Evolutionary conservation across 2,797 vertebrate species (phyloP).

Genomic region (Danio aesculapii): DNA sequence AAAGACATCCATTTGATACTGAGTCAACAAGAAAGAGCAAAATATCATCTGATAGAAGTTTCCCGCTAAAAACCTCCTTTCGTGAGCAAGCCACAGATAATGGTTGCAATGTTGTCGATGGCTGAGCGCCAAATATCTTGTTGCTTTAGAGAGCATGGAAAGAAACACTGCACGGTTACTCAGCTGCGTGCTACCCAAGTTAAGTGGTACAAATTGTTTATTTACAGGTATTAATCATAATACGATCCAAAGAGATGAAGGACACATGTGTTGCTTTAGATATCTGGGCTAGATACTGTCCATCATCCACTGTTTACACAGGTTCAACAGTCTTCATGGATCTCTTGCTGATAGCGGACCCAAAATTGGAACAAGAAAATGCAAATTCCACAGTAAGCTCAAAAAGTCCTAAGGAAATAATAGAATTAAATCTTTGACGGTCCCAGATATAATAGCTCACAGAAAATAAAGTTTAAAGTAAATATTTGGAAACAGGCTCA

Average conservation of each 20-base stretch:
- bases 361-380: conserved; percentile 2
- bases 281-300: conserved; percentile 64
- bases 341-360: conserved; percentile 29
- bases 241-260: conserved; percentile 65
- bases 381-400: background rate
- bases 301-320: conserved; percentile 54
- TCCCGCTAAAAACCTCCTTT: conserved; percentile 64
- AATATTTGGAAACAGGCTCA: background rate
- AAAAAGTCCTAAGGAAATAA: background rate
- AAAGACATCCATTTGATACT: conserved; percentile 51
- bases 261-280: conserved; percentile 59
- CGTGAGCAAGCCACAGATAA: conserved; percentile 66
- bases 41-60: conserved; percentile 59
- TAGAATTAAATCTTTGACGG: background rate
- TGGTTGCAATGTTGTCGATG: conserved; percentile 73
- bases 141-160: conserved; percentile 69
- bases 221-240: conserved; percentile 72
- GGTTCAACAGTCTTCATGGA: conserved; percentile 38
- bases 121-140: conserved; percentile 72
- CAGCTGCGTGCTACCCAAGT: conserved; percentile 68
- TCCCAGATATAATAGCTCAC: background rate
- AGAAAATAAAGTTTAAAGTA: background rate
- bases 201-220: conserved; percentile 77
- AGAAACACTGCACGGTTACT: conserved; percentile 72
- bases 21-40: conserved; percentile 60